Evolutionary conservation across 2,113 vertebrate species (phyloP).

Genomic region (Gymnorhina tibicen): DNA sequence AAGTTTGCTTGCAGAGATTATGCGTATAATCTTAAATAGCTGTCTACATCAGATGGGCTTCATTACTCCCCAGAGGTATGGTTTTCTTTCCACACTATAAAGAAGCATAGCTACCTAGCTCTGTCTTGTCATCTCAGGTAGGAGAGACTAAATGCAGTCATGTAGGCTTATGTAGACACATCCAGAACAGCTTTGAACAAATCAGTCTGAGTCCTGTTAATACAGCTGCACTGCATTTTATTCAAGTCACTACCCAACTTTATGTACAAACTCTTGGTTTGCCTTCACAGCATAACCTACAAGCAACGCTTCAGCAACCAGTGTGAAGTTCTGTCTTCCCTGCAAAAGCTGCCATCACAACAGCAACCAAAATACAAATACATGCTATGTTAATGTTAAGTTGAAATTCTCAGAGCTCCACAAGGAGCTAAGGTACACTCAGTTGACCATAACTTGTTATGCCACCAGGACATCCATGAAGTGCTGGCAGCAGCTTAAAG

Average conservation of each 20-base stretch:
- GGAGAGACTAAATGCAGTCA: neutral
- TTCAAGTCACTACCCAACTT: neutral
- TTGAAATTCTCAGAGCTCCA: neutral
- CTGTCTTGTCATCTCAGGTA: neutral
- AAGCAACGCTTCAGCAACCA: neutral
- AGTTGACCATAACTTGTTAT: neutral
- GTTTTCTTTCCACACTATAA: neutral
- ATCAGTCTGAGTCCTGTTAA: neutral
- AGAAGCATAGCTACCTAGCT: neutral
- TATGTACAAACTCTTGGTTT: neutral
- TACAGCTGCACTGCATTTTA: neutral
- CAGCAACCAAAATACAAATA: neutral
- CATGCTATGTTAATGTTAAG: accelerated
- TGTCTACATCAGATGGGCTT: neutral
- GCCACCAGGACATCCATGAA: neutral
- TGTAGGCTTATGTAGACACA: accelerated
- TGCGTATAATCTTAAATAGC: neutral
- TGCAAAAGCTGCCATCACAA: neutral
- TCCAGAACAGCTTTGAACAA: neutral
- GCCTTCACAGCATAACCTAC: neutral
- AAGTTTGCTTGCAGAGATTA: neutral
- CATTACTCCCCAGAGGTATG: neutral
- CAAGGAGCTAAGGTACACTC: neutral
- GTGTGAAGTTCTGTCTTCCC: neutral
- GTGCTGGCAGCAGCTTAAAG: neutral